Base-by-base conservation (phyloP, 1,140 invertebrate genomes). In the Panagrolaimus sp. region DNA sequence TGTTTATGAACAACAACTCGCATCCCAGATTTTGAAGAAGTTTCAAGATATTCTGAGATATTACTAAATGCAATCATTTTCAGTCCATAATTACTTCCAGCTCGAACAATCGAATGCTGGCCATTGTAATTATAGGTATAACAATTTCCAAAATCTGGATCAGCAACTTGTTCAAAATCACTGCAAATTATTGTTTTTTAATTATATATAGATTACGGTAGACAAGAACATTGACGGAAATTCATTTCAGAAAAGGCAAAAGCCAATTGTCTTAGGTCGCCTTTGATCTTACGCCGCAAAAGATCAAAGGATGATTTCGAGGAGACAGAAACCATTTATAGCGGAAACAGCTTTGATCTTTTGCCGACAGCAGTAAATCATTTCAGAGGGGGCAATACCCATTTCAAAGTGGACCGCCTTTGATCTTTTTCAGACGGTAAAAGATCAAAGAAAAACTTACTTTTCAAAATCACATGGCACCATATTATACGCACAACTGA, bases 41-140 rank as follows among this genome's bases (percentile, higher is more conserved):
- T 58, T 12, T 21, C 52, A 21, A 58, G 28, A 21, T 58, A 58
- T 58, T 58, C 21, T 21, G 52, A 58, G 21, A 58, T 28, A 26
- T 58, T 58, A 58, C 52, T 58, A 14, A 58, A 58, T 58, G 52
- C 28, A 21, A 58, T 58, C 52, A 58, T 58, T 58, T 28, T 21
- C 1, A 58, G 17, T 8, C 52, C 52, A 21, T 58, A 58, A 28
- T 21, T 21, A 14, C 28, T 58, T 21, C 52, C 52, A 21, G 52
- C 28, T n/a, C 52, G 15, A 12, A 26, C 52, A 28, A 58, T 28
- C 12, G 9, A 4, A 28, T 58, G 28, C 0, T 28, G 15, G 4
- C 15, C 52, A 26, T 58, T 28, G 17, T 58, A 58, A 14, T 58
- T 58, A 4, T n/a, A 58, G 52, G 52, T 58, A n/a, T 58, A 58